phyloP scores from a whole-genome alignment of 1,140 invertebrate genomes.

The Kradibia gibbosae region DNA sequence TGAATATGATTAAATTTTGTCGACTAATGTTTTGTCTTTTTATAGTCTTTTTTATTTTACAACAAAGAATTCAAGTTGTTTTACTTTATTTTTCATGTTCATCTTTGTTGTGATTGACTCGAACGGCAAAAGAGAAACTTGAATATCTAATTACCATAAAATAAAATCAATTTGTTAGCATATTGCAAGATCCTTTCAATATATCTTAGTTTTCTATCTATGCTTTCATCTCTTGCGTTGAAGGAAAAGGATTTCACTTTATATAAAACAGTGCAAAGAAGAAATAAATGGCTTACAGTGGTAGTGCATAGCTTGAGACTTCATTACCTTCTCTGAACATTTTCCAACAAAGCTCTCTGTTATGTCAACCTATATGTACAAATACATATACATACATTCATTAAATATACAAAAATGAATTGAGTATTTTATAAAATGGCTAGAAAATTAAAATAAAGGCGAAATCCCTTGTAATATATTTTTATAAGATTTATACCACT shows the following conservation, averaged over 20 bases:
- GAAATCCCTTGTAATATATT: background rate
- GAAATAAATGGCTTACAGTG: constrained; percentile 25
- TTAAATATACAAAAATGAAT: background rate
- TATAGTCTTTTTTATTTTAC: background rate
- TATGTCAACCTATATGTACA: background rate
- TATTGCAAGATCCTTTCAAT: background rate
- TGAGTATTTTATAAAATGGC: background rate
- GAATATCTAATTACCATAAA: constrained; percentile 7
- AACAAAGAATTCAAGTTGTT: background rate
- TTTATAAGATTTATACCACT: background rate
- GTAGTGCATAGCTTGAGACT: background rate
- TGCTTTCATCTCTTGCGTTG: background rate
- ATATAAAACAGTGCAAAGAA: background rate
- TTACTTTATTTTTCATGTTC: background rate
- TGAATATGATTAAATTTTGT: no score
- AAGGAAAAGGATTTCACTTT: constrained; percentile 1
- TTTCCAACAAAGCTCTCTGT: background rate
- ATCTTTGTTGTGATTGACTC: background rate
- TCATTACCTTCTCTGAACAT: background rate
- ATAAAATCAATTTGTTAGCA: constrained; percentile 8
- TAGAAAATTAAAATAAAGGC: background rate
- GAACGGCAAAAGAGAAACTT: background rate
- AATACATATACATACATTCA: background rate
- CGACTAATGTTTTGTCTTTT: background rate
- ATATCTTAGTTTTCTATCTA: background rate